A percentile compares a stretch with the other conserved stretches of the same genome.
phyloP scores from a whole-genome alignment of 2,797 vertebrate species.

The Enteromius argenteus region DNA sequence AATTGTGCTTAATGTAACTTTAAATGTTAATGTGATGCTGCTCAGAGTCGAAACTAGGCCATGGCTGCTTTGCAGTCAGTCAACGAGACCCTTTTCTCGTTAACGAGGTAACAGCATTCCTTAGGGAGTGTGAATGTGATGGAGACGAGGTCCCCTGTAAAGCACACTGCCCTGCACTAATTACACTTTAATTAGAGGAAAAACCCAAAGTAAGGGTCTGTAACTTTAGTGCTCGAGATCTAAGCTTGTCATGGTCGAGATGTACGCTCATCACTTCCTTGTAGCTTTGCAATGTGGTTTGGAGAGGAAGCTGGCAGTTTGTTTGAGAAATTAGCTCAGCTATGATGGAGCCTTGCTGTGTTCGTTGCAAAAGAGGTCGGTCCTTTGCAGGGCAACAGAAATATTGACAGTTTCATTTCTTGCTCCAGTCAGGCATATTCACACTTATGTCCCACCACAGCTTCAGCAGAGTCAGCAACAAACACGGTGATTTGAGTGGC shows the following conservation, averaged over 20 bases:
- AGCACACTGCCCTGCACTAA: constrained; percentile 35
- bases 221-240: neutral
- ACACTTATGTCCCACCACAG: constrained; percentile 20
- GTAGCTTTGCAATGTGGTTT: constrained; percentile 19
- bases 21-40: constrained; percentile 58
- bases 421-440: constrained; percentile 43
- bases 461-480: constrained; percentile 39
- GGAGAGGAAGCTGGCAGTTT: constrained; percentile 5
- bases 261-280: neutral
- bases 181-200: constrained; percentile 46
- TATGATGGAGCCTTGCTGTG: constrained; percentile 11
- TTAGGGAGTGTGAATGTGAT: constrained; percentile 41
- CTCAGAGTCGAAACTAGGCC: constrained; percentile 50
- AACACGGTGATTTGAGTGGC: constrained; percentile 23
- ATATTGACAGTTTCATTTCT: constrained; percentile 42
- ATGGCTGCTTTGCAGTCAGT: constrained; percentile 49
- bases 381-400: constrained; percentile 18
- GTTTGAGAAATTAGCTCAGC: constrained; percentile 17
- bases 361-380: constrained; percentile 26
- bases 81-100: constrained; percentile 26
- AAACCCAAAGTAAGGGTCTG: constrained; percentile 12
- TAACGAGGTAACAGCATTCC: constrained; percentile 48
- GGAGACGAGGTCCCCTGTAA: constrained; percentile 35
- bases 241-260: neutral
- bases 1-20: constrained; percentile 50